Evolutionary conservation across 2,113 vertebrate species (phyloP), one percentile per base, ranked within the genome.

Genomic region (Seriola aureovittata): DNA sequence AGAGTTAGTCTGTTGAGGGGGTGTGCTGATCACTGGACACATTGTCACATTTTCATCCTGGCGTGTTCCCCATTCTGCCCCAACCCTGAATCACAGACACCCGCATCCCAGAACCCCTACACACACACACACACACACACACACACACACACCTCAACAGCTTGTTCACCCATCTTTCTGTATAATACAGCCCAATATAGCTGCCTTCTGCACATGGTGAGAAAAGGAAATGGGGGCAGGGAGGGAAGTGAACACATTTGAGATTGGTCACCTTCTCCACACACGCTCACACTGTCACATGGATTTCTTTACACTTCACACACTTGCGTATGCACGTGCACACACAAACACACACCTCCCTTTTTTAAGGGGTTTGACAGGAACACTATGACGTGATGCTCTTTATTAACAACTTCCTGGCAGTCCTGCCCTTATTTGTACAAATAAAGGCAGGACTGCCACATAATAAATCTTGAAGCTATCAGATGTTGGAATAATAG

Each of bases 1-100:
- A 67, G 66, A 85, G 78, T 73, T 71, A 83, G 84, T 93, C 91
- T 94, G 94, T 89, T 94, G 91, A 91, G 93, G 90, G 91, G 93
- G 94, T 81, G 92, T 87, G 69, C 59, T 84, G 74, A 86, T 82
- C 87, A 82, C 5, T 59, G 89, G 81, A 91, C 85, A 89, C 71
- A 79, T 90, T 25, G 71, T 78, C 86, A 88, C 86, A 85, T 81
- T 89, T 85, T 88, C 71, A 36, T 80, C 60, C 80, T 88, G 85
- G 63, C 79, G 17, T 81, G 52, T 62, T 67, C 71, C 81, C 81
- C 72, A 40, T 77, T 72, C 74, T 67, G 14, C 78, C 72, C 68
- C 66, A 44, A 75, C 13, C 65, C 80, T 90, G 90, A 93, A 76
- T 92, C 91, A 29, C 29, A 92, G 71, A 63, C 58, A 34, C 69